Evolutionary conservation across 1,140 invertebrate genomes (phyloP).

Genomic region (Drosophila tani): DNA sequence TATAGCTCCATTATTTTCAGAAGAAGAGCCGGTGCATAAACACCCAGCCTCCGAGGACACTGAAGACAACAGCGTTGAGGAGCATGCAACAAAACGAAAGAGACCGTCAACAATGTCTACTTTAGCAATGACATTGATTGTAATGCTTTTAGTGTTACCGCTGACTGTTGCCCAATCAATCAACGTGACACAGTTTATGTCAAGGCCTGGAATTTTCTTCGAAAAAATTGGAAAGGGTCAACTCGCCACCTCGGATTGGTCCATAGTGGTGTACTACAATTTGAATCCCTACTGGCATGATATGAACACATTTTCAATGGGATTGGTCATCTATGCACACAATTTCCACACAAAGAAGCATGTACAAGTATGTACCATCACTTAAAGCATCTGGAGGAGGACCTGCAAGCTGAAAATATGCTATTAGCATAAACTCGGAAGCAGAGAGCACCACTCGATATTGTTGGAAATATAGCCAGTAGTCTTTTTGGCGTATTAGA

Average conservation of each 20-base stretch:
- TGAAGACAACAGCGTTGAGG: neutral
- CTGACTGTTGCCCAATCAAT: neutral
- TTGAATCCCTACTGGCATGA: too few relatives aligned
- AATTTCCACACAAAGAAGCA: neutral
- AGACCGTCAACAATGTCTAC: too few relatives aligned
- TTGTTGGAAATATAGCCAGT: conserved; percentile 14
- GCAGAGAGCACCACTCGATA: neutral
- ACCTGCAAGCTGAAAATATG: neutral
- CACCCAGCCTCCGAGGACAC: neutral
- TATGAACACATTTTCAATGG: too few relatives aligned
- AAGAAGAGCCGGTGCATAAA: neutral
- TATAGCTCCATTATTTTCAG: neutral
- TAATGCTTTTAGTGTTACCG: neutral
- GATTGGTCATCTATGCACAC: neutral
- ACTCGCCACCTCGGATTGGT: too few relatives aligned
- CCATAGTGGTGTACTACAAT: too few relatives aligned
- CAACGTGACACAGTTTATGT: neutral
- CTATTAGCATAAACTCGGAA: neutral
- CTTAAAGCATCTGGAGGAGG: neutral
- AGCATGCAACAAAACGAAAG: neutral
- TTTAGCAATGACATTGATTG: neutral
- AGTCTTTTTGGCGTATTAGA: conserved; percentile 26
- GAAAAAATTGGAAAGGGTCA: conserved; percentile 4
- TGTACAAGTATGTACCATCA: conserved; percentile 6
- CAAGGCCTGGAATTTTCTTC: neutral